These are phyloP conservation scores for Grallaria varia DNA, from an alignment of 2,113 vertebrate genomes.

Conservation along the genomic window DNA sequence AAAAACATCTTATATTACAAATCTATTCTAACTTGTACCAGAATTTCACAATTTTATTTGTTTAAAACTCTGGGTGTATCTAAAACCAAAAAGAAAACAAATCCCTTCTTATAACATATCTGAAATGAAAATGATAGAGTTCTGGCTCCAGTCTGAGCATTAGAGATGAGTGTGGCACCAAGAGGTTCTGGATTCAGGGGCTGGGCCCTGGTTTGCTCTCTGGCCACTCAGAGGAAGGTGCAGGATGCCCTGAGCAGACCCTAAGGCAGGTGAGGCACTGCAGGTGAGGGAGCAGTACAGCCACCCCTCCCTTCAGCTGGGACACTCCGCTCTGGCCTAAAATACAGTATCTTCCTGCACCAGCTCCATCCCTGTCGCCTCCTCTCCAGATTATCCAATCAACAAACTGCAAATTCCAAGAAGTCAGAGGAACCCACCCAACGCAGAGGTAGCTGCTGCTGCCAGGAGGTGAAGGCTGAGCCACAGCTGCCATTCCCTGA, in stretches of 20 bases:
- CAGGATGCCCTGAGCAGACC: background rate
- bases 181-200: background rate
- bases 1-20: background rate
- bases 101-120: background rate
- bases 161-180: background rate
- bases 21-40: background rate
- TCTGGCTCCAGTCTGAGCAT: background rate
- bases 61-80: background rate
- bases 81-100: background rate
- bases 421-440: background rate
- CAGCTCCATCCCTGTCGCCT: background rate
- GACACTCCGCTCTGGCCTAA: background rate
- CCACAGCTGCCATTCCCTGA: constrained; percentile 2
- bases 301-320: background rate
- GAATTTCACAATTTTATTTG: background rate
- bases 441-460: background rate
- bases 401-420: constrained; percentile 29
- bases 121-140: background rate
- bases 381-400: background rate
- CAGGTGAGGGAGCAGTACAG: background rate
- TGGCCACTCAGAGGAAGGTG: background rate
- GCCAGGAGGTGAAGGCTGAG: background rate
- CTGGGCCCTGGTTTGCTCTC: background rate
- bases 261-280: background rate
- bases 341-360: background rate